These are phyloP conservation scores for Platycercus adscitus DNA, from an alignment of 2,113 vertebrate species.

Conservation along the genomic window DNA sequence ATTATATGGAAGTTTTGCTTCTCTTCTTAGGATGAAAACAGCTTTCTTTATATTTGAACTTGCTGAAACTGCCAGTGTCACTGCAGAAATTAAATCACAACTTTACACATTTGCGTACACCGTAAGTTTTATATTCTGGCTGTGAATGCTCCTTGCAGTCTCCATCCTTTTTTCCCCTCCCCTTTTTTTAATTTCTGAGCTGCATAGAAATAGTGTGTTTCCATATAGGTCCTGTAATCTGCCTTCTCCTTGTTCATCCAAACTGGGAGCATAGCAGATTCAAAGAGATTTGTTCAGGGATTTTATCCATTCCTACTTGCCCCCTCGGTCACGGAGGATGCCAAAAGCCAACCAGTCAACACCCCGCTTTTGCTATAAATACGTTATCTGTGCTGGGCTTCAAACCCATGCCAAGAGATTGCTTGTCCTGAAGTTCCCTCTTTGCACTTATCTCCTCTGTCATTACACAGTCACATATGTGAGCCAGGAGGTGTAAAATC, in stretches of 20 bases:
- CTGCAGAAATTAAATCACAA: slow-evolving; percentile 75
- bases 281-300: slow-evolving; percentile 11
- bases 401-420: slow-evolving; percentile 25
- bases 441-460: slow-evolving; percentile 28
- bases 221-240: neutral
- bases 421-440: slow-evolving; percentile 55
- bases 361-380: slow-evolving; percentile 50
- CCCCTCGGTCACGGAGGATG: neutral
- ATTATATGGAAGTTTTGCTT: neutral
- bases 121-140: slow-evolving; percentile 70
- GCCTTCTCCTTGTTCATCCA: neutral
- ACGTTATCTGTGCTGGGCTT: slow-evolving; percentile 37
- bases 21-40: slow-evolving; percentile 90
- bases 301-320: slow-evolving; percentile 36
- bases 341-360: neutral
- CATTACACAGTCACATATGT: neutral
- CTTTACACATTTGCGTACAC: slow-evolving; percentile 87
- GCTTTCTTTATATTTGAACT: slow-evolving; percentile 96
- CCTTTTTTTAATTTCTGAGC: neutral
- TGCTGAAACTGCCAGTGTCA: slow-evolving; percentile 79
- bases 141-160: neutral
- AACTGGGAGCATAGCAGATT: neutral
- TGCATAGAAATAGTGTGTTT: fast-evolving
- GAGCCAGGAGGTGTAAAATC: slow-evolving; percentile 45
- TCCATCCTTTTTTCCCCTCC: neutral